phyloP scores from a whole-genome alignment of 2,113 vertebrate species.

The Sinocyclocheilus anshuiensis region DNA sequence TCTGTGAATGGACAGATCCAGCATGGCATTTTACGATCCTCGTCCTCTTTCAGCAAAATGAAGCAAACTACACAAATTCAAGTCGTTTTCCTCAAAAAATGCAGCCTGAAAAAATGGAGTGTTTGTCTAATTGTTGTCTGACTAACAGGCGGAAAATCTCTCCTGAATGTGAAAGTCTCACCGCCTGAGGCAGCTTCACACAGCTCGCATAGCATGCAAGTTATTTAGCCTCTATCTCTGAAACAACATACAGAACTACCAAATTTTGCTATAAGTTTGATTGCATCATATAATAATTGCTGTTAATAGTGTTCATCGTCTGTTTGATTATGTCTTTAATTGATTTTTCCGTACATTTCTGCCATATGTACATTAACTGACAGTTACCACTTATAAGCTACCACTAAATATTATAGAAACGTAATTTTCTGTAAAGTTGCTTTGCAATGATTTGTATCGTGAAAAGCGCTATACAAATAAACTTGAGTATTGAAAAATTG shows the following conservation, averaged over 20 bases:
- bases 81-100: not conserved
- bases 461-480: too few species aligned
- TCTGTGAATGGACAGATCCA: not conserved
- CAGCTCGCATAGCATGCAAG: not conserved
- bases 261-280: too few species aligned
- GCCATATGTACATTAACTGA: too few species aligned
- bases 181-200: not conserved
- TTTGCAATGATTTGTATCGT: too few species aligned
- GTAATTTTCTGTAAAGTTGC: too few species aligned
- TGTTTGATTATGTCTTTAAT: too few species aligned
- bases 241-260: not conserved
- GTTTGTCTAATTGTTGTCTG: constrained; percentile 14
- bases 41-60: not conserved
- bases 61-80: not conserved
- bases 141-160: constrained; percentile 16
- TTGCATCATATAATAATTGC: too few species aligned
- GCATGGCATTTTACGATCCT: not conserved
- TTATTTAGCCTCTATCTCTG: constrained; percentile 16
- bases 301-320: too few species aligned
- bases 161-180: not conserved
- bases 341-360: too few species aligned
- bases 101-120: not conserved
- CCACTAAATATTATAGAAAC: too few species aligned
- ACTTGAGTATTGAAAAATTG: not conserved
- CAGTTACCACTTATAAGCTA: too few species aligned